Percentiles rank a stretch among this genome's conserved stretches.
These are phyloP conservation scores for Stenotaenia linearis DNA, from an alignment of 2,888 invertebrate species.

Conservation along the genomic window DNA sequence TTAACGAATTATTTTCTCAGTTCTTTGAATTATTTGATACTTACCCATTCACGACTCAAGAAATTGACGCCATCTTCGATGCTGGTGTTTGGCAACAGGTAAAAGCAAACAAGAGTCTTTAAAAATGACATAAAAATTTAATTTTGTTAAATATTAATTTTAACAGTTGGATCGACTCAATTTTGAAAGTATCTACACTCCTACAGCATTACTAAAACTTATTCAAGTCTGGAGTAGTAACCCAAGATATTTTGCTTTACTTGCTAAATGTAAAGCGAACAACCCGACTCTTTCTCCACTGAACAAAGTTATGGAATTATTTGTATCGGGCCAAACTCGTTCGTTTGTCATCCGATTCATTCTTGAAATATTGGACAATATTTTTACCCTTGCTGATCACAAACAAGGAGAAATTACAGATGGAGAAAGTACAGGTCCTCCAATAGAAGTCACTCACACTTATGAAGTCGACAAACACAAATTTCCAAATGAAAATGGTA, in stretches of 20 bases:
- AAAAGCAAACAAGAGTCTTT: constrained; percentile 41
- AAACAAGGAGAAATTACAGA: constrained; percentile 45
- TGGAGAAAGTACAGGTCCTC: constrained; percentile 38
- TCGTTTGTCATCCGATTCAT: constrained; percentile 62
- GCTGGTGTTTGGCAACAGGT: constrained; percentile 76
- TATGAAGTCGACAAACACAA: background rate
- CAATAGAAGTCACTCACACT: background rate
- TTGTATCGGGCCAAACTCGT: constrained; percentile 64
- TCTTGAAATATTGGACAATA: constrained; percentile 66
- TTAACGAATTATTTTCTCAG: constrained; percentile 45
- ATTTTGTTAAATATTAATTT: background rate
- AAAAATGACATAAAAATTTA: background rate
- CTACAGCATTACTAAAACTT: constrained; percentile 74
- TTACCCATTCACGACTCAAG: constrained; percentile 64
- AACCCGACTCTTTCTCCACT: constrained; percentile 56
- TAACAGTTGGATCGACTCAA: constrained; percentile 56
- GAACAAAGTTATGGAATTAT: constrained; percentile 62
- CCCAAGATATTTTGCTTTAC: constrained; percentile 64
- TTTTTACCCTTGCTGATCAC: constrained; percentile 61
- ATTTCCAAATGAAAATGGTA: background rate
- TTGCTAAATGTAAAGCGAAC: constrained; percentile 56
- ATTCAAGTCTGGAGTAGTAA: constrained; percentile 72
- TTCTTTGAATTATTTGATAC: constrained; percentile 74
- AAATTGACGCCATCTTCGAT: constrained; percentile 68
- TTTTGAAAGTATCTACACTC: constrained; percentile 73